These are phyloP conservation scores for Zosterops lateralis DNA, from an alignment of 2,113 vertebrate genomes.

Conservation along the genomic window DNA sequence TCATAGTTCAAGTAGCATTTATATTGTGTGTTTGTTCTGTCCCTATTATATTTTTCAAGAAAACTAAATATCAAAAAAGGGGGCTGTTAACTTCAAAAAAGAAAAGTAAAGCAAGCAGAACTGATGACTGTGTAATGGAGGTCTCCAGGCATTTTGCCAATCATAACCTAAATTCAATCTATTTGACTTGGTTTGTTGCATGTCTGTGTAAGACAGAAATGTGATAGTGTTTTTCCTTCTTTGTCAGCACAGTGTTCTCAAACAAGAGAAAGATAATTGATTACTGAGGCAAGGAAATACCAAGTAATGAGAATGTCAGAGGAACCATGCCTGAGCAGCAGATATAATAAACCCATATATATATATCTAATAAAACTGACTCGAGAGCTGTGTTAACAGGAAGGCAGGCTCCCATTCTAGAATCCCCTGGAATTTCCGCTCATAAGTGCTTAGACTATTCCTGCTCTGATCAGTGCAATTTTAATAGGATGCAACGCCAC, in stretches of 20 bases:
- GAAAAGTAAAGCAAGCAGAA: neutral
- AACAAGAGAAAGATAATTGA: neutral
- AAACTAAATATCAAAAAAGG: neutral
- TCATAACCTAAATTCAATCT: neutral
- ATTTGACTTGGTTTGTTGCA: neutral
- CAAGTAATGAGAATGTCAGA: neutral
- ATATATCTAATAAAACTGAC: neutral
- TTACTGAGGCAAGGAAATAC: neutral
- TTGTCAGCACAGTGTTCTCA: neutral
- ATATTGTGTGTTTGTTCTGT: neutral
- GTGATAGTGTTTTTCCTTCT: neutral
- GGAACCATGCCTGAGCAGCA: neutral
- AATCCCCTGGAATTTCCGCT: neutral
- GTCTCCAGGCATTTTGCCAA: neutral
- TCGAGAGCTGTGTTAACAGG: neutral
- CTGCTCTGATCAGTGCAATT: neutral
- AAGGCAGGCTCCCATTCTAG: neutral
- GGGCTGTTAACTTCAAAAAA: neutral
- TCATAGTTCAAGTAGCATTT: neutral
- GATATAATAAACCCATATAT: neutral
- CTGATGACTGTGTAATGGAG: neutral
- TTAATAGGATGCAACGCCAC: neutral
- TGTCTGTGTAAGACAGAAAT: neutral
- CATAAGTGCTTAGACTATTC: neutral
- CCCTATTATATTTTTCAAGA: neutral